Evolutionary conservation across 2,113 vertebrate genomes (phyloP).

Genomic region (Ciconia stormi): DNA sequence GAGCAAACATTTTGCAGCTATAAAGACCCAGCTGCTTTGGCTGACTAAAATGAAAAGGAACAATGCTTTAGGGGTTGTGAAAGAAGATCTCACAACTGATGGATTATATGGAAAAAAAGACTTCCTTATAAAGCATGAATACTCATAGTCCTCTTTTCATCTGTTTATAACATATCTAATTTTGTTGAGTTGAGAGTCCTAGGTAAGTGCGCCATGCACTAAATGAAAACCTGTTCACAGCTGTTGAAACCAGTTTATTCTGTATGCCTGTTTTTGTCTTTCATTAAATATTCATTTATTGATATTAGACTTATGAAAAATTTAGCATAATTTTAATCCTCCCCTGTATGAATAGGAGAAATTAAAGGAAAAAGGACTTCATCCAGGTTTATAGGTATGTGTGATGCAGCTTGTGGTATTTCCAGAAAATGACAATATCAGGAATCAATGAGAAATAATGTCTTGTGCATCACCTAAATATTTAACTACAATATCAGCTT

Average conservation of each 20-base stretch:
- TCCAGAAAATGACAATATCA: constrained; percentile 1
- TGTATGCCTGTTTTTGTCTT: background rate
- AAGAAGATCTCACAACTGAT: constrained; percentile 14
- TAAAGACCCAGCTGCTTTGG: constrained; percentile 53
- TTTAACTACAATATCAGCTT: constrained; percentile 41
- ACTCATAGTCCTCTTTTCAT: background rate
- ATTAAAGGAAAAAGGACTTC: constrained; percentile 16
- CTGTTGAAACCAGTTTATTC: constrained; percentile 23
- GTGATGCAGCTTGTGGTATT: background rate
- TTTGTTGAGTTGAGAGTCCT: background rate
- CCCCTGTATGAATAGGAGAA: background rate
- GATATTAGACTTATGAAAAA: constrained; percentile 61
- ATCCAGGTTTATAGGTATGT: background rate
- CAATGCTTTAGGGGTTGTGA: background rate
- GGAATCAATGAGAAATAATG: background rate
- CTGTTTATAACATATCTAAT: background rate
- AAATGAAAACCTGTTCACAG: constrained; percentile 22
- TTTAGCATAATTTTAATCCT: constrained; percentile 40
- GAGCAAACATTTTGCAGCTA: constrained; percentile 43
- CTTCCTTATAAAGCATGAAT: background rate
- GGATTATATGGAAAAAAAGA: background rate
- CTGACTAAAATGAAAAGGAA: constrained; percentile 44
- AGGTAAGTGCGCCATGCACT: background rate
- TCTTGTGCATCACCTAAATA: constrained; percentile 8
- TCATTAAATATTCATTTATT: constrained; percentile 66